A percentile compares a stretch with the other conserved stretches of the same genome.
Evolutionary conservation across 2,888 invertebrate species (phyloP).

Genomic region (Ophonus ardosiacus): DNA sequence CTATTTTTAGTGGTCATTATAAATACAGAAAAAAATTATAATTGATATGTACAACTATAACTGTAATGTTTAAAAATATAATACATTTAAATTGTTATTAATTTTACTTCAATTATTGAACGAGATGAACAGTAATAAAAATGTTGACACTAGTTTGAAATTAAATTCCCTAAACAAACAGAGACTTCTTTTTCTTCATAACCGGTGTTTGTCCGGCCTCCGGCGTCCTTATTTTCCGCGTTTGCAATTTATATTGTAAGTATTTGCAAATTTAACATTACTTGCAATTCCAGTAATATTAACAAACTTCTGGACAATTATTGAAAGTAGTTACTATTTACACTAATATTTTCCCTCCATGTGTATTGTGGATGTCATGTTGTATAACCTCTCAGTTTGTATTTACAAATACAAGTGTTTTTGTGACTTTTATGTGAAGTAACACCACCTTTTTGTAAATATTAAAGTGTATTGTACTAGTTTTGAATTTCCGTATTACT

Average conservation of each 20-base stretch:
- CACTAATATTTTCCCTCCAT: neutral
- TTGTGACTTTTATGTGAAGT: neutral
- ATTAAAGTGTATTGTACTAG: no score
- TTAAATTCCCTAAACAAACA: constrained; percentile 38
- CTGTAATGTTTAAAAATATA: no score
- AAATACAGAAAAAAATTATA: no score
- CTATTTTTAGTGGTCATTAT: no score
- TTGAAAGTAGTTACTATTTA: neutral
- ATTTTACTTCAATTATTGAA: no score
- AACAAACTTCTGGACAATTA: neutral
- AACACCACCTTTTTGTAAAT: no score
- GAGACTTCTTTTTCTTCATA: constrained; percentile 58
- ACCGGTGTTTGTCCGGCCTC: constrained; percentile 61
- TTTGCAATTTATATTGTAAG: constrained; percentile 50
- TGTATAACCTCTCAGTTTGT: constrained; percentile 60
- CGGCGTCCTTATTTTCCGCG: constrained; percentile 60
- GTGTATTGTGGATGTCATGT: constrained; percentile 57
- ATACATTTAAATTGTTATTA: no score
- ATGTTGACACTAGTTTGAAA: constrained; percentile 31
- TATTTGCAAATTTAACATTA: constrained; percentile 16
- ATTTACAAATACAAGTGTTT: constrained; percentile 49
- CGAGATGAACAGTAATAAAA: neutral
- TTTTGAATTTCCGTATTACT: neutral
- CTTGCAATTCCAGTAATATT: neutral
- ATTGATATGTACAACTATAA: no score